phyloP scores from a whole-genome alignment of 2,888 invertebrate species.

The Tinea semifulvella region DNA sequence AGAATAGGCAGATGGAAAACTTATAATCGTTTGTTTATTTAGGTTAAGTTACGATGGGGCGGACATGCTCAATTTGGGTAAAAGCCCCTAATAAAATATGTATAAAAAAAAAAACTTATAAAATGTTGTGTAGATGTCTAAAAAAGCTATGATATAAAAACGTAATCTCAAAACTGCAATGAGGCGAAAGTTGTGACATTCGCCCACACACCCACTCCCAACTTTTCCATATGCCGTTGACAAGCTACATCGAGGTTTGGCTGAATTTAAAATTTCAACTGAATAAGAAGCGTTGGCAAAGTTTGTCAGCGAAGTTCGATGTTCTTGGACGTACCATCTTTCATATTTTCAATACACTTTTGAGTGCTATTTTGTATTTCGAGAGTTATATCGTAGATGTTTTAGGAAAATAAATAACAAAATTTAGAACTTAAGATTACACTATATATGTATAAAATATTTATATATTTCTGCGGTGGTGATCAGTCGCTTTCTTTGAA shows the following conservation, averaged over 20 bases:
- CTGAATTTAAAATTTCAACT: conserved; percentile 16
- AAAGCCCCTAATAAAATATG: too few species aligned
- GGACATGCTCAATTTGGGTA: too few species aligned
- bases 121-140: not conserved
- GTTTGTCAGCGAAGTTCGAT: conserved; percentile 22
- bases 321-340: conserved; percentile 28
- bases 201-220: conserved; percentile 7
- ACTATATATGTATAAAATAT: too few species aligned
- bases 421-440: too few species aligned
- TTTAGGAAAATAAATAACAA: too few species aligned
- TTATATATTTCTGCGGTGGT: too few species aligned
- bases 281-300: conserved; percentile 16
- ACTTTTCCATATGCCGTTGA: conserved; percentile 13
- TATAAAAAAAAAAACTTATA: too few species aligned
- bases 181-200: conserved; percentile 15
- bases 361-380: conserved; percentile 38
- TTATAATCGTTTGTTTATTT: too few species aligned
- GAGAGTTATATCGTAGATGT: conserved; percentile 21
- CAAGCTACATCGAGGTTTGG: conserved; percentile 13
- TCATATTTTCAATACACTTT: conserved; percentile 41
- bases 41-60: too few species aligned
- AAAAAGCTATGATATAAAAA: conserved; percentile 3
- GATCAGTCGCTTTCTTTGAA: too few species aligned
- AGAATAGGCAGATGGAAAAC: too few species aligned
- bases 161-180: conserved; percentile 14